phyloP scores from a whole-genome alignment of 2,888 invertebrate species.

The Lagria hirta region DNA sequence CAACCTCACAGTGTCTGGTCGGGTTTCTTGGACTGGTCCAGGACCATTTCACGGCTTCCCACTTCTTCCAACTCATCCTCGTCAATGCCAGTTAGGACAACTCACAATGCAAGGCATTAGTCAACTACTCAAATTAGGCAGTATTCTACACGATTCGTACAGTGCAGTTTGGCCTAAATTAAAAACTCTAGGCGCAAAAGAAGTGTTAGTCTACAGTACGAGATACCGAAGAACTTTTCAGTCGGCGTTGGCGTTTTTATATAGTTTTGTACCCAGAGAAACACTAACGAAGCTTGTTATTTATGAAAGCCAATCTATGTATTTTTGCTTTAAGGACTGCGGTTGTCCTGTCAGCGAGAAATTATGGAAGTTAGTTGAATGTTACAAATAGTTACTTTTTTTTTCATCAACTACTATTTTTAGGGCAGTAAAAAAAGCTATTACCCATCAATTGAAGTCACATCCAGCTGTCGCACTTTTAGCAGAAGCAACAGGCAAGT shows the following conservation, averaged over 20 bases:
- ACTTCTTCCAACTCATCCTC: constrained; percentile 66
- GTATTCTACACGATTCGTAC: constrained; percentile 63
- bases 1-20: constrained; percentile 61
- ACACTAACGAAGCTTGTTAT: constrained; percentile 67
- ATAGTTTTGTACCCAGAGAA: constrained; percentile 69
- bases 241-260: constrained; percentile 79
- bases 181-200: constrained; percentile 57
- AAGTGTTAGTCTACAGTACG: constrained; percentile 75
- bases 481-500: constrained; percentile 66
- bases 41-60: constrained; percentile 87
- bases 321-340: constrained; percentile 85
- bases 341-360: constrained; percentile 72
- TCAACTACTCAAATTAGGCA: constrained; percentile 80
- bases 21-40: constrained; percentile 72
- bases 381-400: constrained; percentile 1
- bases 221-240: constrained; percentile 88
- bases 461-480: constrained; percentile 75
- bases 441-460: constrained; percentile 66
- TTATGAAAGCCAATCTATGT: constrained; percentile 75
- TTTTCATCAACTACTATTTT: constrained; percentile 14
- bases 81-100: constrained; percentile 80
- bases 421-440: constrained; percentile 62
- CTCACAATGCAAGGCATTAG: constrained; percentile 79
- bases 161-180: constrained; percentile 55
- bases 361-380: constrained; percentile 56